phyloP scores from a whole-genome alignment of 2,888 invertebrate genomes.

The Limnephilus lunatus region DNA sequence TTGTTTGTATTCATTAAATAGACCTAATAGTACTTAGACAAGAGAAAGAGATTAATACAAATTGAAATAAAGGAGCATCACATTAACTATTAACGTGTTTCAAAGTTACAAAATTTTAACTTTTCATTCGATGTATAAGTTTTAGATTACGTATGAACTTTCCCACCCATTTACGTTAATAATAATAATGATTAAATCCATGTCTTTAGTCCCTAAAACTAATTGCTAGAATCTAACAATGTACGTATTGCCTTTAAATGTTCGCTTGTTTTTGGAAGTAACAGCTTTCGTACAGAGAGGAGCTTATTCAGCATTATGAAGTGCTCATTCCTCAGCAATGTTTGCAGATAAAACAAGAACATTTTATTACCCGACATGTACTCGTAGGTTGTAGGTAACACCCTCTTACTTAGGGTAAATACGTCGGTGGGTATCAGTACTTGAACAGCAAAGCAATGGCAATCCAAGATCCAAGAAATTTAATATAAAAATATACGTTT shows the following conservation, averaged over 20 bases:
- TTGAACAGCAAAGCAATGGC: not conserved
- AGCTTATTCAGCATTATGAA: constrained; percentile 14
- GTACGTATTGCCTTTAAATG: not conserved
- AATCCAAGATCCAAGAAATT: not conserved
- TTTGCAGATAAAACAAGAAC: constrained; percentile 28
- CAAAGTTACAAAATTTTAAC: not conserved
- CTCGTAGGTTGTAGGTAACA: not conserved
- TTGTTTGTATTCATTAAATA: too few species aligned
- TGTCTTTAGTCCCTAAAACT: not conserved
- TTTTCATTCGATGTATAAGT: not conserved
- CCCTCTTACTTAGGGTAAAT: not conserved
- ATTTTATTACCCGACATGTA: constrained; percentile 20
- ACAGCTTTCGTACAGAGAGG: not conserved
- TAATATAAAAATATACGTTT: not conserved
- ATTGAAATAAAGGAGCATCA: not conserved
- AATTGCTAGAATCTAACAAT: not conserved
- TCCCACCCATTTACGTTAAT: not conserved
- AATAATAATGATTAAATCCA: not conserved
- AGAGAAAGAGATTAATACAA: too few species aligned
- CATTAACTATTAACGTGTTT: not conserved
- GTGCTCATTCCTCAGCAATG: constrained; percentile 13
- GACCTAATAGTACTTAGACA: too few species aligned
- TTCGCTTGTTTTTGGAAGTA: not conserved
- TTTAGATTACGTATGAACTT: not conserved
- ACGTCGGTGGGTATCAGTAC: not conserved